Evolutionary conservation across 2,113 vertebrate genomes (phyloP).

Genomic region (Chaetura pelagica): DNA sequence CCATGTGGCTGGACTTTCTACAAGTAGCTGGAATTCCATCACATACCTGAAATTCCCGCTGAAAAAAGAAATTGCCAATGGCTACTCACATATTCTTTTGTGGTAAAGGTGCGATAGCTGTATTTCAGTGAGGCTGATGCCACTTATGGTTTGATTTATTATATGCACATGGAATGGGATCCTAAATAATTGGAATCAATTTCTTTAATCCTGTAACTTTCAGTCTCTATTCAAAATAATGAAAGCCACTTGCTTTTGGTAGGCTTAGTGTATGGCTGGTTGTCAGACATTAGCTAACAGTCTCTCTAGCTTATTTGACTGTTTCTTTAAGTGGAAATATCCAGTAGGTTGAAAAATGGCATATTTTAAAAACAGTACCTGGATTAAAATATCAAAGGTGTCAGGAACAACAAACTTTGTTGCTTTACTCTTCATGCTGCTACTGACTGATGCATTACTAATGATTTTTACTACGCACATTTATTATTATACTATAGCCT

Average conservation of each 20-base stretch:
- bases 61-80: slow-evolving; percentile 36
- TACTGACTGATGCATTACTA: background rate
- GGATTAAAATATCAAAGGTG: background rate
- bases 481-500: background rate
- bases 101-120: background rate
- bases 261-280: background rate
- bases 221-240: slow-evolving; percentile 58
- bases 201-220: slow-evolving; percentile 63
- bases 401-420: background rate
- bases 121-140: background rate
- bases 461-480: background rate
- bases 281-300: background rate
- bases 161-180: background rate
- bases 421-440: background rate
- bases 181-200: slow-evolving; percentile 65
- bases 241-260: slow-evolving; percentile 63
- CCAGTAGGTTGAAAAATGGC: background rate
- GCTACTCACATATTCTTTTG: background rate
- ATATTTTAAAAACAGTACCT: background rate
- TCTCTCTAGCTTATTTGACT: background rate
- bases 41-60: slow-evolving; percentile 68
- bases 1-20: slow-evolving; percentile 55
- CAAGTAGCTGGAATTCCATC: slow-evolving; percentile 69
- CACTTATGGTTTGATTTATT: slow-evolving; percentile 47
- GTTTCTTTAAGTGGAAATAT: slow-evolving; percentile 6